Conservation (phyloP, 2,888 invertebrate genomes). For the Agrotis clavis region DNA sequence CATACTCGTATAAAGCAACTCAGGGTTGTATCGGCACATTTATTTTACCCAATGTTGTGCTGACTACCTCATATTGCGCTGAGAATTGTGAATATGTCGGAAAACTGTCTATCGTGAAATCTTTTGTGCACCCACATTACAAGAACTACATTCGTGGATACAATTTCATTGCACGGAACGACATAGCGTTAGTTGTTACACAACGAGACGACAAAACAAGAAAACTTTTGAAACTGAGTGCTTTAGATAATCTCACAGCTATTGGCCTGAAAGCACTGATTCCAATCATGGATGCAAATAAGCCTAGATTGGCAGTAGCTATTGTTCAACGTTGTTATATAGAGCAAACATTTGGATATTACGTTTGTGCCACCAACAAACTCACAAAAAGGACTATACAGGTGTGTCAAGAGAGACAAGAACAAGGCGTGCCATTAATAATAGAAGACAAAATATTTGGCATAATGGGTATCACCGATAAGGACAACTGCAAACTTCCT, state of each 20-base stretch:
- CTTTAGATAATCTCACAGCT: constrained; percentile 64
- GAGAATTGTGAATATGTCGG: constrained; percentile 69
- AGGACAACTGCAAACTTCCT: constrained; percentile 52
- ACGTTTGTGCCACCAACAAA: constrained; percentile 71
- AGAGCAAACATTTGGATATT: constrained; percentile 59
- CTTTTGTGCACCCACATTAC: constrained; percentile 58
- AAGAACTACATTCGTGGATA: constrained; percentile 40
- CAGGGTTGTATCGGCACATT: constrained; percentile 76
- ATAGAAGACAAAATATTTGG: constrained; percentile 72
- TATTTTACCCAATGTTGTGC: constrained; percentile 69
- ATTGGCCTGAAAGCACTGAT: constrained; percentile 70
- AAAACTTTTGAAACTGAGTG: constrained; percentile 66
- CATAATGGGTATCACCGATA: constrained; percentile 60
- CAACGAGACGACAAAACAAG: constrained; percentile 27
- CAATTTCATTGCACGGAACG: constrained; percentile 44
- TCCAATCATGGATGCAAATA: constrained; percentile 63
- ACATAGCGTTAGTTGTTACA: constrained; percentile 62
- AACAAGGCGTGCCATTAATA: constrained; percentile 76
- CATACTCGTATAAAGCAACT: constrained; percentile 43
- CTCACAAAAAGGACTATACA: constrained; percentile 36
- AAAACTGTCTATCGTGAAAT: constrained; percentile 48
- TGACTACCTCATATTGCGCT: constrained; percentile 79
- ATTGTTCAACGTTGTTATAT: constrained; percentile 69
- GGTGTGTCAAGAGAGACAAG: constrained; percentile 56
- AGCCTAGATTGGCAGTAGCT: constrained; percentile 53